Base-by-base conservation (phyloP, 2,797 vertebrate genomes). In the Ptychobarbus kaznakovi region DNA sequence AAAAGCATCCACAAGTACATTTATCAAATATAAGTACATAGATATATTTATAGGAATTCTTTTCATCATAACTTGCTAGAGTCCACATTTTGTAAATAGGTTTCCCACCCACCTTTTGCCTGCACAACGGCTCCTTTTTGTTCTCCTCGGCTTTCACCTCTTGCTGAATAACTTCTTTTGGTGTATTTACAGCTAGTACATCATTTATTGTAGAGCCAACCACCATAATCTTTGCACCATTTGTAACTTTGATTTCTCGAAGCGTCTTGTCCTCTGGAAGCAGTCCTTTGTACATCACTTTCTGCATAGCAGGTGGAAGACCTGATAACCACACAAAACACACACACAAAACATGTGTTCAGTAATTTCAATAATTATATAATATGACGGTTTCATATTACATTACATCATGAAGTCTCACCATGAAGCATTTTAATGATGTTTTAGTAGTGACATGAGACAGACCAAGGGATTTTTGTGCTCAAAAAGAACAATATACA, bases 271-370 rank as follows among this genome's bases (percentile, higher is more conserved):
- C 98, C 92, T 99, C 98, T 0, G 97, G 97, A 61, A 99, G 96
- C 22, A 99, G 93, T 74, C 98, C 98, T 94, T 99, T 99, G 93
- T 98, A 99, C 98, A 99, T 99, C 77, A 99, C 98, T 92, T 99
- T 99, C 94, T 99, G 98, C 98, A 99, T 99, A 88, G 98, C 96
- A 1, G 98, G 98, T 6, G 98, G 98, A 91, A 99, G 97, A 96
- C 98, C 98, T 99, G 68, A 25, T 12, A 16, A 63, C n/a, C 8
- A 46, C 1, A 42, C 1, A 78, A 69, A 46, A 77, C 28, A 35
- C 28, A 66, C 16, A 8, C 22, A 74, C 15, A 74, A 7, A 80
- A 25, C 53, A 76, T 9, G 16, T 40, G 56, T 46, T 35, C 20
- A 6, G 20, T 5, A 2, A 46, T 40, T 28, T 53, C 88, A 32